phyloP scores from a whole-genome alignment of 2,888 invertebrate species.

The Oscheius onirici region DNA sequence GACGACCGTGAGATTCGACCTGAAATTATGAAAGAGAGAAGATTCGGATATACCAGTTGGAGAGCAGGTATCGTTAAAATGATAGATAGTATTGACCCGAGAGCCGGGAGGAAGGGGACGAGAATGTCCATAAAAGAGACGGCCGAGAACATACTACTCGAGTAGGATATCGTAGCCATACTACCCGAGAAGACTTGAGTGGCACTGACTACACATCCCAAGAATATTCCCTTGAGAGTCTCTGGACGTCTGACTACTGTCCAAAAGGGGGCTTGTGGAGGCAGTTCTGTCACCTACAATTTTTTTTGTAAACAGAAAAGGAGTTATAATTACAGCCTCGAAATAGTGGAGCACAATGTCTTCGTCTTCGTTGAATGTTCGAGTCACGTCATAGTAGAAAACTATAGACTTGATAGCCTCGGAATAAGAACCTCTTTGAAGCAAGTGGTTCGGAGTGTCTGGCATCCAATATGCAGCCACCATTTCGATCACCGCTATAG shows the following conservation, averaged over 20 bases:
- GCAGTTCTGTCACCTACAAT: slow-evolving; percentile 38
- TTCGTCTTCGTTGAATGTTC: slow-evolving; percentile 51
- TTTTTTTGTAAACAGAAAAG: slow-evolving; percentile 34
- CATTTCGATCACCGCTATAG: not conserved
- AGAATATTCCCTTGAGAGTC: slow-evolving; percentile 51
- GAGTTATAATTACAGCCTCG: slow-evolving; percentile 55
- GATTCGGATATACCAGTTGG: slow-evolving; percentile 44
- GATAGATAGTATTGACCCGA: slow-evolving; percentile 62
- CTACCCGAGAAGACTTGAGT: slow-evolving; percentile 63
- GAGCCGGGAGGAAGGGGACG: slow-evolving; percentile 61
- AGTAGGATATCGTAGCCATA: slow-evolving; percentile 66
- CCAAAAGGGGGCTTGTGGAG: slow-evolving; percentile 52
- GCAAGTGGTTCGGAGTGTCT: slow-evolving; percentile 62
- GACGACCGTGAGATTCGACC: slow-evolving; percentile 64
- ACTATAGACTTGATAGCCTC: slow-evolving; percentile 42
- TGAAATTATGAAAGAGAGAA: slow-evolving; percentile 3
- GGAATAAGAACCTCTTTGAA: slow-evolving; percentile 49
- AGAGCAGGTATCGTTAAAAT: slow-evolving; percentile 65
- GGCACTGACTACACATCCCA: slow-evolving; percentile 64
- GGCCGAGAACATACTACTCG: slow-evolving; percentile 65
- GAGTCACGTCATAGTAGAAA: slow-evolving; percentile 60
- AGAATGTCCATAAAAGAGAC: slow-evolving; percentile 60
- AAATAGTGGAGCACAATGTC: slow-evolving; percentile 58
- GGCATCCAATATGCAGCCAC: slow-evolving; percentile 39
- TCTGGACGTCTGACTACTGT: slow-evolving; percentile 41